Evolutionary conservation across 2,797 vertebrate genomes (phyloP), one percentile per base, ranked within the genome.

Genomic region (Characodon lateralis): DNA sequence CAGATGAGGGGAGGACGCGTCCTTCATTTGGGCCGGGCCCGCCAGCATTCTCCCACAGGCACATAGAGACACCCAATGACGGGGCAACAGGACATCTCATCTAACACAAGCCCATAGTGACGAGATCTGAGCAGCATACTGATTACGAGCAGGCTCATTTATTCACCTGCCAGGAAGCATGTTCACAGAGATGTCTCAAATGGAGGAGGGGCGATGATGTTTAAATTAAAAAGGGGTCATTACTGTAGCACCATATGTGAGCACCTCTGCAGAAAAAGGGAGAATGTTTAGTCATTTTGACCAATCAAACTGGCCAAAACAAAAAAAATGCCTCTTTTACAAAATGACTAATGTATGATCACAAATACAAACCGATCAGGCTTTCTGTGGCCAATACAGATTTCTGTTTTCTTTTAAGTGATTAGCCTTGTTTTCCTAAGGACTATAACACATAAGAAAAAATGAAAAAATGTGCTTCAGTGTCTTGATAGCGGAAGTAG

Each of bases 1-100:
- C 89, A 93, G 90, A 92, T 89, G 89, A 90, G 87, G 88, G 83
- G 85, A 91, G 86, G 89, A 81, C 83, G 71, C 78, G 93, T 94
- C 93, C 94, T 94, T 93, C 93, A 92, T 89, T 80, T 81, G 77
- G 84, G 79, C 86, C 84, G 80, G 72, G 81, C 84, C 88, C 82
- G 73, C 75, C 89, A 87, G 82, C 85, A 7, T 70, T 70, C 88
- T 93, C 88, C 83, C 84, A 85, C 78, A 90, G 86, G 89, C 91
- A 87, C 84, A 83, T 83, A 63, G 83, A 84, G 88, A 83, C 88
- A 86, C 90, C 89, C 88, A 85, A 88, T 84, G 90, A 90, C 92
- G 90, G 66, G 91, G 87, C 87, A 83, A 85, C 89, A 71, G 85
- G 89, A 89, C 87, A 83, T 87, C 88, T 91, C 92, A 89, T 93